These are phyloP conservation scores for Odobenus rosmarus DNA, from an alignment of 2,113 vertebrate species.

Conservation along the genomic window DNA sequence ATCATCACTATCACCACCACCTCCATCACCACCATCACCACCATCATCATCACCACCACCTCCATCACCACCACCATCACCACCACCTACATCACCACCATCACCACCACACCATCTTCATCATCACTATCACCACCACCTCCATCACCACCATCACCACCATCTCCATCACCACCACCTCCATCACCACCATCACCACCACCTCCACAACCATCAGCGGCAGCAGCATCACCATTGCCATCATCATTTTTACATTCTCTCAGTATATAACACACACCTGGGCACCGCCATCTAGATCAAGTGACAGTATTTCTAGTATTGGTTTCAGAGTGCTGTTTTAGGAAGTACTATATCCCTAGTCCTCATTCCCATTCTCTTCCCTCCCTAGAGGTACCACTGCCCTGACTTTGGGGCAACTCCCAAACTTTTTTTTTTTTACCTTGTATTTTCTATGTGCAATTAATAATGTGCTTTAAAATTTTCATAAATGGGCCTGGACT, in stretches of 20 bases:
- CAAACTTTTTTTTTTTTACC: neutral
- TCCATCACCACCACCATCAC: neutral
- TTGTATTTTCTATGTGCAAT: neutral
- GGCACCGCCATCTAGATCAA: neutral
- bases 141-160: neutral
- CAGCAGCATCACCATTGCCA: neutral
- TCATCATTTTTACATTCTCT: neutral
- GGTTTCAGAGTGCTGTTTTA: neutral
- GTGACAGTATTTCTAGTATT: neutral
- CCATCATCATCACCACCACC: neutral
- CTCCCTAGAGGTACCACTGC: neutral
- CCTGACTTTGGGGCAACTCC: neutral
- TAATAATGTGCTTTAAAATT: neutral
- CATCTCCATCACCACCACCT: neutral
- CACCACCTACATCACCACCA: neutral
- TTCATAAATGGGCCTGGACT: neutral
- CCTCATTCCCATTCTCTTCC: neutral
- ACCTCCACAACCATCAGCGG: no score
- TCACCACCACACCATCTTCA: neutral
- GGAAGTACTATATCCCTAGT: neutral
- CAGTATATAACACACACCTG: neutral
- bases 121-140: neutral
- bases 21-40: no score
- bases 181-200: no score
- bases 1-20: no score